phyloP scores from a whole-genome alignment of 2,113 vertebrate species.

The Oenanthe oenanthe region DNA sequence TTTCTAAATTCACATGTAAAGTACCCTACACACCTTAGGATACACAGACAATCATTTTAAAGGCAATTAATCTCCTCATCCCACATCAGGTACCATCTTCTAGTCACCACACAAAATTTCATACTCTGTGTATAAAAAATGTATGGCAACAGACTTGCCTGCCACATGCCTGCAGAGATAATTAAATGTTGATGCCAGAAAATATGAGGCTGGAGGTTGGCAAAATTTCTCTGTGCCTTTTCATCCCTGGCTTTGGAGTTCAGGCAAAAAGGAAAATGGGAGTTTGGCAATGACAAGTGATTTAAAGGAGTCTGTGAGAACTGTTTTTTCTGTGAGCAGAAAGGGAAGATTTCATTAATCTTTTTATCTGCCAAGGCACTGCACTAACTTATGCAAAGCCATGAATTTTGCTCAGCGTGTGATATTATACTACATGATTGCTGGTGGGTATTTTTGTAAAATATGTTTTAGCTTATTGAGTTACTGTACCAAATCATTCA shows the following conservation, averaged over 20 bases:
- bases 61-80: background rate
- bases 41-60: background rate
- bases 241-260: slow-evolving; percentile 17
- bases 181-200: slow-evolving; percentile 56
- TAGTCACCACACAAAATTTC: slow-evolving; percentile 25
- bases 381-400: slow-evolving; percentile 70
- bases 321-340: slow-evolving; percentile 23
- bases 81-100: slow-evolving; percentile 14
- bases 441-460: background rate
- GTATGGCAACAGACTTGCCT: slow-evolving; percentile 20
- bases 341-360: slow-evolving; percentile 66
- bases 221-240: slow-evolving; percentile 41
- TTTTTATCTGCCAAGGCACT: slow-evolving; percentile 56
- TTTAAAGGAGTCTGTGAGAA: slow-evolving; percentile 23
- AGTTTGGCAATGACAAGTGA: slow-evolving; percentile 30
- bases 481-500: slow-evolving; percentile 51
- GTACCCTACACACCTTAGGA: background rate
- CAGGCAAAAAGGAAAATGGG: slow-evolving; percentile 22
- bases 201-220: slow-evolving; percentile 29
- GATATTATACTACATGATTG: slow-evolving; percentile 44
- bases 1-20: background rate
- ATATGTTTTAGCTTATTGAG: slow-evolving; percentile 36
- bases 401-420: slow-evolving; percentile 19
- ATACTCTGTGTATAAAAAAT: slow-evolving; percentile 9
- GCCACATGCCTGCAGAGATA: slow-evolving; percentile 37